Base-by-base conservation (phyloP, 1,140 invertebrate species). In the Ruditapes philippinarum region DNA sequence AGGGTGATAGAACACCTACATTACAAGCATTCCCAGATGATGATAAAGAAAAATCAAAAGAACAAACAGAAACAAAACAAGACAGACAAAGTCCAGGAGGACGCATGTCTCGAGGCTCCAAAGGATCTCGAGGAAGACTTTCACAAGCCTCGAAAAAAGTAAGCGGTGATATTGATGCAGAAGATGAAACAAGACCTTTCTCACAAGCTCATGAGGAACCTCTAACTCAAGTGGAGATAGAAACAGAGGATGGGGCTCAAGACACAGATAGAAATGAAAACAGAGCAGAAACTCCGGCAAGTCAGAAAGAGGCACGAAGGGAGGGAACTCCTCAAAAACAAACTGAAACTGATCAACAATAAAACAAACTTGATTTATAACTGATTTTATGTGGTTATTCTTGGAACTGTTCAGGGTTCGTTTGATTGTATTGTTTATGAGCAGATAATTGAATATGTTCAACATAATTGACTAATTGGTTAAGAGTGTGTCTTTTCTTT, bases 141-240 rank as follows among this genome's bases (percentile, higher is more conserved):
- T 86, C 73, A 40, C 70, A 38, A 57, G 54, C 38, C 9, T 86
- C 84, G 22, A 86, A 78, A 49, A 86, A 86, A 81, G 57, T 11
- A 11, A 81, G 57, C 33, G 57, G 54, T 3, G 84, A 86, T 12
- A 62, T 78, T 40, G 73, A 86, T 76, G 84, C 17, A 4, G 84
- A 86, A 25, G 57, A 76, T 73, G 84, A 76, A 40, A 54, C 68
- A 3, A 76, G 84, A 42, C 70, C 84, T 2, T 86, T 86, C 22
- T 86, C 84, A 28, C 84, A 86, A 73, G 84, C 84, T n/a, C 82
- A 73, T 74, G 84, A 86, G 73, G 84, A 86, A 22, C 84, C 84
- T 45, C 70, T 86, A 0, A 86, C 84, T 14, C 84, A 86, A 36
- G 73, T 86, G 11, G 84, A 86, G 36, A 74, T 86, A 57, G 84